Conservation (phyloP, 1,140 invertebrate species). For the Micrasema minimum region DNA sequence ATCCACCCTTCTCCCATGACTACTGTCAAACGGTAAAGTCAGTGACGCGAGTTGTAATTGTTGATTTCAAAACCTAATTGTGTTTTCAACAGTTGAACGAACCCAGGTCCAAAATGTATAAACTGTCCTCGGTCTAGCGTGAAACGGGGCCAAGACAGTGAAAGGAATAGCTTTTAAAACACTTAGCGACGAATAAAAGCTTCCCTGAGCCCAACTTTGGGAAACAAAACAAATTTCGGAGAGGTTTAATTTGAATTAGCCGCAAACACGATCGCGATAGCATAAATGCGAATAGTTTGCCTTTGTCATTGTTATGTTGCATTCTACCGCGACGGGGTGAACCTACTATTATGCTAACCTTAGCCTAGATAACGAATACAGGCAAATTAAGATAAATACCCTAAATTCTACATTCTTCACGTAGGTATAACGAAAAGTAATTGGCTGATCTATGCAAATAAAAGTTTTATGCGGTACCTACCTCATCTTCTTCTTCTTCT, state of each 20-base stretch:
- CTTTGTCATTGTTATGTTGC: too few relatives aligned
- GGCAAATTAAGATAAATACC: too few relatives aligned
- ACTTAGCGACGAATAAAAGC: constrained; percentile 26
- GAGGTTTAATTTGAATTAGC: constrained; percentile 14
- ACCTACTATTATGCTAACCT: too few relatives aligned
- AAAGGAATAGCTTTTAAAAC: constrained; percentile 28
- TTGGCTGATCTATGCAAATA: too few relatives aligned
- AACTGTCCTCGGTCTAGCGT: constrained; percentile 6
- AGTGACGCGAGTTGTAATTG: constrained; percentile 44
- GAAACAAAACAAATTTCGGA: constrained; percentile 21
- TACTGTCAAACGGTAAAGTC: constrained; percentile 17
- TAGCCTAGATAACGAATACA: too few relatives aligned
- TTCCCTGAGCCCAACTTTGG: constrained; percentile 16
- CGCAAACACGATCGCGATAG: constrained; percentile 22
- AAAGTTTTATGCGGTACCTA: too few relatives aligned
- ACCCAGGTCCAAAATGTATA: constrained; percentile 9
- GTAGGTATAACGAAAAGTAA: too few relatives aligned
- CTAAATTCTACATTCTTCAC: too few relatives aligned
- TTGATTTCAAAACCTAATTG: constrained; percentile 47
- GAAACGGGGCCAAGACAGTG: constrained; percentile 18
- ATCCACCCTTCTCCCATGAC: neutral
- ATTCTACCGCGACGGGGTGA: too few relatives aligned
- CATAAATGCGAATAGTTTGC: too few relatives aligned
- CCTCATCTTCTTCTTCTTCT: too few relatives aligned
- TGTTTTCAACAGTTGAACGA: constrained; percentile 38